Conservation (phyloP, 2,797 vertebrate genomes). For the Catostomus latipinnis region DNA sequence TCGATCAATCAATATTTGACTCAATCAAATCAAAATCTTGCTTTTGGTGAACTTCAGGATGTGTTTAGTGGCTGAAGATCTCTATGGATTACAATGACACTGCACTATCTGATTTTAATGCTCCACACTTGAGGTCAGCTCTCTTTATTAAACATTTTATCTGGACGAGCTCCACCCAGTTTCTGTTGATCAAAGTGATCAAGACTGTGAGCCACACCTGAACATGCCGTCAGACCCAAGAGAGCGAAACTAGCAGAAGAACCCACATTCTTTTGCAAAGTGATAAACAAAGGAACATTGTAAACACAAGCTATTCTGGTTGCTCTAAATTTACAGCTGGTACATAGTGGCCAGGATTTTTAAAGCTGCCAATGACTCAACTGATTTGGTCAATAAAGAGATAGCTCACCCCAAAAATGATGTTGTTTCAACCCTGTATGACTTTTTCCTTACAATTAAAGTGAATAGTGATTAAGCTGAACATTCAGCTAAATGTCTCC, state of each 20-base stretch:
- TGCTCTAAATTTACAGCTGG: slow-evolving; percentile 2
- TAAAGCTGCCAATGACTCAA: neutral
- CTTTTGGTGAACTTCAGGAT: neutral
- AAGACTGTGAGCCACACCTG: slow-evolving; percentile 13
- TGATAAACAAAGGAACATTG: neutral
- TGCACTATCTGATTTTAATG: neutral
- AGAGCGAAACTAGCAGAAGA: slow-evolving; percentile 15
- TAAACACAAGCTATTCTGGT: slow-evolving; percentile 36
- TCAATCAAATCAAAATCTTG: neutral
- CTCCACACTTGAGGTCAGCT: neutral
- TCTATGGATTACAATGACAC: neutral
- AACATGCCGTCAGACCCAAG: neutral
- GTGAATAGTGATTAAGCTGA: too few species aligned
- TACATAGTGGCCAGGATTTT: neutral
- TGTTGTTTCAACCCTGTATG: too few species aligned
- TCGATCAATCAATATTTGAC: too few species aligned
- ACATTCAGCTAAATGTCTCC: too few species aligned
- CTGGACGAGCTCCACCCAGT: neutral
- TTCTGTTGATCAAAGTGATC: neutral
- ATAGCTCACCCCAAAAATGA: too few species aligned
- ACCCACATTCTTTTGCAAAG: neutral
- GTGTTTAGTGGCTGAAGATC: neutral
- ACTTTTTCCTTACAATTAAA: too few species aligned
- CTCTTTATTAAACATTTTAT: neutral
- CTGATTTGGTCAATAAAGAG: neutral